Percentiles rank a stretch among this genome's conserved stretches.
Evolutionary conservation across 2,888 invertebrate species (phyloP).

Genomic region (Leucoma salicis): DNA sequence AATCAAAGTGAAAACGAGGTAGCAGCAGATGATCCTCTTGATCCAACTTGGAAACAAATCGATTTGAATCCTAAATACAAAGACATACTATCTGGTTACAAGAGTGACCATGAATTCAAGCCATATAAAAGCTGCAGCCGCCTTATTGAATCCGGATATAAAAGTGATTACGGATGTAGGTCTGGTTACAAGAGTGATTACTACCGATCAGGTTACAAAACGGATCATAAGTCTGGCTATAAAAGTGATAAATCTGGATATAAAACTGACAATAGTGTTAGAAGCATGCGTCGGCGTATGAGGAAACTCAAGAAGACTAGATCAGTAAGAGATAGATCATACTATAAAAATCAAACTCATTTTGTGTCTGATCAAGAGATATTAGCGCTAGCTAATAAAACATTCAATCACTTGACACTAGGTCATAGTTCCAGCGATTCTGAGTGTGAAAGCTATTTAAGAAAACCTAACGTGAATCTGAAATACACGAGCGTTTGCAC

Average conservation of each 20-base stretch:
- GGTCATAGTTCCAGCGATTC: conserved; percentile 82
- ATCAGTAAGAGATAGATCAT: conserved; percentile 75
- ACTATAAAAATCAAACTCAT: conserved; percentile 80
- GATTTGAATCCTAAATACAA: conserved; percentile 85
- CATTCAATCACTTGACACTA: conserved; percentile 77
- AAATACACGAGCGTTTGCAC: conserved; percentile 73
- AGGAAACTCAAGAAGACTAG: conserved; percentile 76
- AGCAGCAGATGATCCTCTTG: conserved; percentile 80
- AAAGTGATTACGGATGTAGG: conserved; percentile 83
- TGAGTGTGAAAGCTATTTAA: conserved; percentile 70
- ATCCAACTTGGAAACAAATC: conserved; percentile 85
- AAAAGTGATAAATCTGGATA: conserved; percentile 84
- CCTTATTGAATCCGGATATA: conserved; percentile 82
- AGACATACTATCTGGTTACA: conserved; percentile 82
- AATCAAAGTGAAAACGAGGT: conserved; percentile 77
- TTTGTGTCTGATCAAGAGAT: conserved; percentile 83
- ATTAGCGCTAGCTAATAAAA: conserved; percentile 78
- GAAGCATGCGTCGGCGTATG: conserved; percentile 73
- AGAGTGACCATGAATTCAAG: conserved; percentile 82
- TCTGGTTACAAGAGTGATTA: conserved; percentile 78
- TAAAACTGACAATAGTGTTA: conserved; percentile 81
- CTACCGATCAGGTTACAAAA: conserved; percentile 82
- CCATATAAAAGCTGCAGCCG: conserved; percentile 78
- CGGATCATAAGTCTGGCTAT: conserved; percentile 82
- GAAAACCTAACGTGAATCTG: conserved; percentile 66